These are phyloP conservation scores for Squalus acanthias DNA, from an alignment of 2,797 vertebrate genomes.

Conservation along the genomic window DNA sequence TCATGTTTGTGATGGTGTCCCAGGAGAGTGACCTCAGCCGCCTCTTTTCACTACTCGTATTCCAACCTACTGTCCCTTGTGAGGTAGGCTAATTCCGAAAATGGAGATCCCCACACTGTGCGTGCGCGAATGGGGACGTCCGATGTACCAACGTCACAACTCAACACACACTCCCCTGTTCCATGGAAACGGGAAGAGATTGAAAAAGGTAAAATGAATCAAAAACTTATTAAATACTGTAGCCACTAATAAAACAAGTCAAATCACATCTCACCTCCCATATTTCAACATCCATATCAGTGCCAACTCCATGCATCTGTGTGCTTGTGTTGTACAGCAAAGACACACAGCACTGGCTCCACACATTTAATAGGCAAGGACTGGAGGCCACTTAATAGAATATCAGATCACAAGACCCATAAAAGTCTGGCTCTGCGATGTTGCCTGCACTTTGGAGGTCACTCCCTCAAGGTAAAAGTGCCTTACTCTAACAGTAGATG, in stretches of 20 bases:
- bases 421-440: no score
- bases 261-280: no score
- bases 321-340: background rate
- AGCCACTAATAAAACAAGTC: background rate
- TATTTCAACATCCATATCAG: background rate
- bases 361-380: background rate
- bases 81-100: background rate
- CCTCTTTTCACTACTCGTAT: background rate
- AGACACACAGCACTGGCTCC: background rate
- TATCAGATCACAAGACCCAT: background rate
- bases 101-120: background rate
- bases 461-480: background rate
- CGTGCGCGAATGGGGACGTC: background rate
- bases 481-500: background rate
- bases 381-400: background rate
- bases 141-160: background rate
- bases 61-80: background rate
- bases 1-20: background rate
- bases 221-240: background rate
- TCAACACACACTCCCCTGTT: background rate
- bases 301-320: background rate
- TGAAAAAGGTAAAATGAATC: background rate
- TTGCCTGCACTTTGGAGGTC: background rate
- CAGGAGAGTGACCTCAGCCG: background rate
- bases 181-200: background rate